Evolutionary conservation across 2,797 vertebrate species (phyloP).

Genomic region (Xerus rutilus): DNA sequence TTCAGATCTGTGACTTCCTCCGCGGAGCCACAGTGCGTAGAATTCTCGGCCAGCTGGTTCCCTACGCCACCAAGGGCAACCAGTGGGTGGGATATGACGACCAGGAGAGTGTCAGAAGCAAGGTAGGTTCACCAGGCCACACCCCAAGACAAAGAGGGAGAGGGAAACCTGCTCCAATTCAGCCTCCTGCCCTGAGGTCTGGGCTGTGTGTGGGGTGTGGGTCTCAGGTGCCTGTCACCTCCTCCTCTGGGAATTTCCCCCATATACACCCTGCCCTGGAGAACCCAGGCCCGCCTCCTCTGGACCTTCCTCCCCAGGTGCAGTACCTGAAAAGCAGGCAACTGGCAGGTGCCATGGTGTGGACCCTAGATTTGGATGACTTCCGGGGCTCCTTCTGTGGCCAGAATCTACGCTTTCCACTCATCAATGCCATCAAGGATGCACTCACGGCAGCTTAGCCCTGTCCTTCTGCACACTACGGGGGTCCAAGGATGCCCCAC

Average conservation of each 20-base stretch:
- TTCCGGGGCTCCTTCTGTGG: conserved; percentile 79
- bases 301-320: conserved; percentile 46
- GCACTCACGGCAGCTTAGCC: neutral
- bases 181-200: neutral
- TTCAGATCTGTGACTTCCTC: conserved; percentile 90
- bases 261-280: neutral
- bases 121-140: conserved; percentile 79
- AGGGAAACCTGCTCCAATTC: neutral
- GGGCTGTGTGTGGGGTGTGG: neutral
- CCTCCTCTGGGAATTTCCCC: neutral
- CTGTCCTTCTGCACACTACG: conserved; percentile 53
- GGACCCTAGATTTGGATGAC: conserved; percentile 83
- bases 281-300: neutral
- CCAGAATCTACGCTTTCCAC: conserved; percentile 52
- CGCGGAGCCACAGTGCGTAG: conserved; percentile 85
- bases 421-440: conserved; percentile 84
- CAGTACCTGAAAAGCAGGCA: conserved; percentile 70
- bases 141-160: neutral
- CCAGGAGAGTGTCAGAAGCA: conserved; percentile 86
- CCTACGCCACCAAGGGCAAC: conserved; percentile 88
- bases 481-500: neutral
- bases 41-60: conserved; percentile 86
- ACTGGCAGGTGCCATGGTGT: conserved; percentile 81
- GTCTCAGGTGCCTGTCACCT: neutral
- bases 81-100: conserved; percentile 91